Conservation (phyloP, 2,888 invertebrate species). For the Cordilura impudica region DNA sequence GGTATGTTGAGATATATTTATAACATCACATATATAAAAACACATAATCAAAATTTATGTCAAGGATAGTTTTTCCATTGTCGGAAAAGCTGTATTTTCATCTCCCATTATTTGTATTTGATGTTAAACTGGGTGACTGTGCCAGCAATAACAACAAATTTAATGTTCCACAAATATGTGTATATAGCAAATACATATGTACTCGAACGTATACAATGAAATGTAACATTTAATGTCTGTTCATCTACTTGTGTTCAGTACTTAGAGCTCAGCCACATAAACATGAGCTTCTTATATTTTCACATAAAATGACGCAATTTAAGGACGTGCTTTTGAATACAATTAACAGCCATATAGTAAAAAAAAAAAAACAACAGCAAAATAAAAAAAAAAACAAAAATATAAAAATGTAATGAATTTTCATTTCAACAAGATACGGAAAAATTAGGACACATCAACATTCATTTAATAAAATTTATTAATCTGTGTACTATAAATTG, state of each 20-base stretch:
- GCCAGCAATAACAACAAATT: constrained; percentile 20
- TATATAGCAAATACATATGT: not conserved
- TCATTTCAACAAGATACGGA: constrained; percentile 4
- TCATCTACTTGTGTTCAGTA: constrained; percentile 7
- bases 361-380: not conserved
- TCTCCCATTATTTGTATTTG: constrained; percentile 6
- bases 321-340: constrained; percentile 46
- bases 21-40: not conserved
- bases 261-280: not conserved
- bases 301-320: constrained; percentile 43
- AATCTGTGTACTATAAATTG: too few species aligned
- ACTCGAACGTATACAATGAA: not conserved
- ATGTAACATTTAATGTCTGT: constrained; percentile 29
- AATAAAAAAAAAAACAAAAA: not conserved
- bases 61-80: constrained; percentile 49
- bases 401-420: constrained; percentile 37
- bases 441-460: constrained; percentile 35
- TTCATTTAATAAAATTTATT: not conserved
- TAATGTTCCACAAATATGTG: constrained; percentile 12
- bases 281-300: not conserved
- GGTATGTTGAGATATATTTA: not conserved
- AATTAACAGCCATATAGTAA: constrained; percentile 12
- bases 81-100: constrained; percentile 34
- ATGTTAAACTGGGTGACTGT: constrained; percentile 23
- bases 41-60: constrained; percentile 42